Evolutionary conservation across 2,797 vertebrate genomes (phyloP), one percentile per base, ranked within the genome.

Genomic region (Arnoldichthys spilopterus): DNA sequence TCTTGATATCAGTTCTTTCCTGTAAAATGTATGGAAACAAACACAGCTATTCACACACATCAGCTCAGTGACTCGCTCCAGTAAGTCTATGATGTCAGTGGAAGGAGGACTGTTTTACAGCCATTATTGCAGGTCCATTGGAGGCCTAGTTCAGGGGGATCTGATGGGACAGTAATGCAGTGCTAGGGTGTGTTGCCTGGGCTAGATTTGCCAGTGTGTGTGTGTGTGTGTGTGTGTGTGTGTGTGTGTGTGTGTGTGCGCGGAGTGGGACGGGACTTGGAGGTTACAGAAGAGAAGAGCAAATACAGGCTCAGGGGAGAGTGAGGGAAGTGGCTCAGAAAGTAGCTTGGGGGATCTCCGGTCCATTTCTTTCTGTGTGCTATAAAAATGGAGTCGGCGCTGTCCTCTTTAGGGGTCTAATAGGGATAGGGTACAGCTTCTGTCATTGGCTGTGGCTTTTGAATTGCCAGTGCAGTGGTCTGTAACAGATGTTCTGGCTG

Each of bases 281-380:
- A 72, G 61, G 63, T 68, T 72, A 70, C 47, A 79, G 51, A 64
- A 66, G n/a, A 71, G 56, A 61, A 77, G 45, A 61, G n/a, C 32
- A 64, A 64, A 72, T 78, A 26, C 24, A 72, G 56, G 45, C 76
- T 77, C 43, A 49, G 22, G 68, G 68, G 63, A 78, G 37, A 56
- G 69, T 15, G 54, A 61, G 53, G 40, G 62, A 58, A 69, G 40
- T 74, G 63, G 18, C 69, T 73, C 53, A 59, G 43, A 79, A 56
- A 32, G 43, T 22, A 69, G 72, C 71, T 69, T 51, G 22, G 22
- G 71, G 63, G 78, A 79, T 68, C 73, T 59, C 28, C 47, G 43
- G 40, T 62, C 40, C 64, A 74, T 79, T 79, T 68, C 71, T 68
- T 73, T 40, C 63, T 30, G 72, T 12, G 32, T 61, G 45, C 63